phyloP scores from a whole-genome alignment of 2,797 vertebrate genomes.

The Hephaestus fuliginosus region DNA sequence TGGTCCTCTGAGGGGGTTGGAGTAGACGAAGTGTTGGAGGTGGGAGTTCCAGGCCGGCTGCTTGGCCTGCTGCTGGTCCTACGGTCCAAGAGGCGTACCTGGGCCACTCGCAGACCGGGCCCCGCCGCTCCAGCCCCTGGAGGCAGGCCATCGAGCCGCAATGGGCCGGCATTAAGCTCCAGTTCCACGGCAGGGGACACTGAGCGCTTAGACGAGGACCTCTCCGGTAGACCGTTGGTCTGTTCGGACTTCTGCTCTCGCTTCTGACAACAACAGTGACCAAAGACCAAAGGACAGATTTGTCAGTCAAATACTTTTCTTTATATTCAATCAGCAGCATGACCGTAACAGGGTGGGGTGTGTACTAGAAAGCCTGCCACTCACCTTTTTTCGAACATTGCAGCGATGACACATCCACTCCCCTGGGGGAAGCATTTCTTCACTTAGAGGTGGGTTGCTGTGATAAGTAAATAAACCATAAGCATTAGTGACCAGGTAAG shows the following conservation, averaged over 20 bases:
- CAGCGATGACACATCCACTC: constrained; percentile 99
- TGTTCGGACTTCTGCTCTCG: constrained; percentile 97
- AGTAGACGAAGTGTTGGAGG: constrained; percentile 93
- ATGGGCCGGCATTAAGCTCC: constrained; percentile 84
- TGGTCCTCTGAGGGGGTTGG: constrained; percentile 95
- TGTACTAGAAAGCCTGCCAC: background rate
- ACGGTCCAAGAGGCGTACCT: constrained; percentile 93
- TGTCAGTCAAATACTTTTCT: background rate
- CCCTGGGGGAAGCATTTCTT: constrained; percentile 98
- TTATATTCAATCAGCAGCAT: background rate
- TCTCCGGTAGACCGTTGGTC: constrained; percentile 95
- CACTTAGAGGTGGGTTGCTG: constrained; percentile 97
- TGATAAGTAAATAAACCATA: background rate
- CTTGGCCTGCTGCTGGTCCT: constrained; percentile 90
- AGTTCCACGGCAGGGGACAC: constrained; percentile 92
- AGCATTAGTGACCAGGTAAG: background rate
- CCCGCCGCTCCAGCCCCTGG: constrained; percentile 84
- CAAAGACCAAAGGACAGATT: background rate
- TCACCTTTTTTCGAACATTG: constrained; percentile 94
- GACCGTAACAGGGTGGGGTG: background rate
- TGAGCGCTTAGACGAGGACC: constrained; percentile 88
- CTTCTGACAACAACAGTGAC: constrained; percentile 85
- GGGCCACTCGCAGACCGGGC: constrained; percentile 84
- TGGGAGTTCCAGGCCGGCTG: constrained; percentile 96
- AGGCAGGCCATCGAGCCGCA: constrained; percentile 82